Evolutionary conservation across 1,140 invertebrate genomes (phyloP).

Genomic region (Pectinophora gossypiella): DNA sequence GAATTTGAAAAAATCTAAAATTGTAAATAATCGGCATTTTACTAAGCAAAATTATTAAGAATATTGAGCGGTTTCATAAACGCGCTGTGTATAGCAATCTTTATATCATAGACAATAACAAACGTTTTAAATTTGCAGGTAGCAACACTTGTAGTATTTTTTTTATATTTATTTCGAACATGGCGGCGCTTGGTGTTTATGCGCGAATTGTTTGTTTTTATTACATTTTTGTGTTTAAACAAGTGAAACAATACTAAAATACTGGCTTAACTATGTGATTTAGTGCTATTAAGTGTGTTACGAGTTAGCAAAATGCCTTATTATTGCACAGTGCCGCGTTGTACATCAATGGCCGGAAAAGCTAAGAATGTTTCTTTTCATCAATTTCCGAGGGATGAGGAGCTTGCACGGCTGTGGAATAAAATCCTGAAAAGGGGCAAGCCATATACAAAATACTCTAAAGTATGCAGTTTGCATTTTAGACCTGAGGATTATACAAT

Average conservation of each 20-base stretch:
- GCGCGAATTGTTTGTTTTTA: slow-evolving; percentile 55
- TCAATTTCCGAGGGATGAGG: slow-evolving; percentile 65
- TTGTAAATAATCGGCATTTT: too few species aligned
- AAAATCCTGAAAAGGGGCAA: slow-evolving; percentile 63
- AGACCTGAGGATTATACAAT: slow-evolving; percentile 65
- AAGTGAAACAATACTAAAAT: slow-evolving; percentile 17
- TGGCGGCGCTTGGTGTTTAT: slow-evolving; percentile 53
- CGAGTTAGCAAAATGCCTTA: slow-evolving; percentile 56
- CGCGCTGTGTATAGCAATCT: too few species aligned
- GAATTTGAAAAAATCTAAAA: too few species aligned
- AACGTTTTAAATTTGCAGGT: too few species aligned
- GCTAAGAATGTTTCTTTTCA: slow-evolving; percentile 70
- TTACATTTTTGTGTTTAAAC: slow-evolving; percentile 19
- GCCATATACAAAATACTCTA: slow-evolving; percentile 70
- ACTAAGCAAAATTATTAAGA: too few species aligned
- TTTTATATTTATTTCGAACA: slow-evolving; percentile 26
- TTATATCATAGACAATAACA: too few species aligned
- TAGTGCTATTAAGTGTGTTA: slow-evolving; percentile 13
- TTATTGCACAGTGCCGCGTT: slow-evolving; percentile 69
- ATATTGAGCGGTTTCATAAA: too few species aligned
- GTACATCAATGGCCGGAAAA: slow-evolving; percentile 70
- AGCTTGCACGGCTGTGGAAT: slow-evolving; percentile 63
- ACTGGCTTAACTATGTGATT: slow-evolving; percentile 33
- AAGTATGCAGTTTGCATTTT: slow-evolving; percentile 71
- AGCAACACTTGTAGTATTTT: slow-evolving; percentile 5